Evolutionary conservation across 2,797 vertebrate genomes (phyloP).

Genomic region (Hypotaenidia philippensis): DNA sequence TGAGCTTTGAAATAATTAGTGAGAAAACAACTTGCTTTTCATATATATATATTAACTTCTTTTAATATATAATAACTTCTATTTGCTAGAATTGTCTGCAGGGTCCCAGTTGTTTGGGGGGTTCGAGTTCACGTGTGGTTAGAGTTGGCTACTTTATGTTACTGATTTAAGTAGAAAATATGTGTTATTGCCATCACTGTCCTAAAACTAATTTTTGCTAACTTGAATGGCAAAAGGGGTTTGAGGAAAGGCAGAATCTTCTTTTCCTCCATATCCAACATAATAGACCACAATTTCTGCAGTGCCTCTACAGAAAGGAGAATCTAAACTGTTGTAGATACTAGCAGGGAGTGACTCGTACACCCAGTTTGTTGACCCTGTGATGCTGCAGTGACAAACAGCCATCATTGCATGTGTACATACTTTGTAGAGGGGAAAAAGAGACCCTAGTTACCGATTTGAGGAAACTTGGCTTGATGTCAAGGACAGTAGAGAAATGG

Average conservation of each 20-base stretch:
- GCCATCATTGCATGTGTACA: neutral
- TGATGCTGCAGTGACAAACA: neutral
- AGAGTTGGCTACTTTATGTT: neutral
- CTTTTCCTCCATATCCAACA: neutral
- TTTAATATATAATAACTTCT: neutral
- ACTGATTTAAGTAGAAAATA: neutral
- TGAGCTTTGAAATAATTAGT: neutral
- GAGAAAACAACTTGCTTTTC: neutral
- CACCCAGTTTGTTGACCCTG: neutral
- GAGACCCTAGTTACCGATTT: neutral
- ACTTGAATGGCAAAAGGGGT: neutral
- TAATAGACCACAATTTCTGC: neutral
- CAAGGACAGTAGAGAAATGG: neutral
- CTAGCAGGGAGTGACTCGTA: neutral
- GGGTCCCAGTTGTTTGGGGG: neutral
- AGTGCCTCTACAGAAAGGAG: neutral
- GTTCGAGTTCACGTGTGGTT: neutral
- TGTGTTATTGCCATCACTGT: neutral
- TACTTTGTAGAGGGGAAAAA: neutral
- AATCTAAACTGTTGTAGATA: neutral
- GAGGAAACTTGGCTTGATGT: neutral
- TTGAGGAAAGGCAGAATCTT: neutral
- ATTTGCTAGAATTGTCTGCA: neutral
- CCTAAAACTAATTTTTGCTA: neutral
- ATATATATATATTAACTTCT: neutral